A percentile compares a stretch with the other conserved stretches of the same genome.
Evolutionary conservation across 2,113 vertebrate species (phyloP).

Genomic region (Lepidothrix coronata): DNA sequence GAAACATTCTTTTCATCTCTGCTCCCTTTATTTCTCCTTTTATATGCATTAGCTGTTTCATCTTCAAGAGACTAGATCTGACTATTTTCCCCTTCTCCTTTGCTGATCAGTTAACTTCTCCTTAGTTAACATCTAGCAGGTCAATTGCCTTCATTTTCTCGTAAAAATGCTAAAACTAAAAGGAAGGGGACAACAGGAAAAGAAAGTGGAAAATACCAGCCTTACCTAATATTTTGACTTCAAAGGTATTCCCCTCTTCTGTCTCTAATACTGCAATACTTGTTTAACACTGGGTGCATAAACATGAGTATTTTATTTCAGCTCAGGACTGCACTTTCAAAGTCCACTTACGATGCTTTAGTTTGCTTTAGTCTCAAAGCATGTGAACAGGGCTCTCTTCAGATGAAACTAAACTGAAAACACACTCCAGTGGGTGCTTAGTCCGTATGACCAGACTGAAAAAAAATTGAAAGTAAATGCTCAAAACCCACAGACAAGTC

Average conservation of each 20-base stretch:
- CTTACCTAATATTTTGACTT: not conserved
- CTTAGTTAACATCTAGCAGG: not conserved
- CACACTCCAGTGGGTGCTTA: not conserved
- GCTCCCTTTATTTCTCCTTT: not conserved
- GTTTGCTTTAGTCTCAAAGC: not conserved
- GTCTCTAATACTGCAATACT: not conserved
- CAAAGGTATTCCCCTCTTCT: not conserved
- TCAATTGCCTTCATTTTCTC: not conserved
- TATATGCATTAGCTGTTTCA: not conserved
- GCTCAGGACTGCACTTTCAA: not conserved
- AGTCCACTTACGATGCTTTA: not conserved
- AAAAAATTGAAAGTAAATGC: not conserved
- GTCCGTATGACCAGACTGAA: not conserved
- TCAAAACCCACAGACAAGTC: not conserved
- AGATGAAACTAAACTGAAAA: not conserved
- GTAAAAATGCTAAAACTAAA: not conserved
- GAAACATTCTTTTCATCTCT: constrained; percentile 13
- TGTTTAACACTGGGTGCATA: not conserved
- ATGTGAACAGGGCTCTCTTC: not conserved
- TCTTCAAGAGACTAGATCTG: not conserved
- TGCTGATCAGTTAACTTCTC: not conserved
- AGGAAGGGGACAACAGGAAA: not conserved
- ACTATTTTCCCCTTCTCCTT: not conserved
- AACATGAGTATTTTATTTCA: not conserved
- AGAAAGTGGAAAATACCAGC: not conserved